phyloP scores from a whole-genome alignment of 2,888 invertebrate species.

The Microplitis deprimator region DNA sequence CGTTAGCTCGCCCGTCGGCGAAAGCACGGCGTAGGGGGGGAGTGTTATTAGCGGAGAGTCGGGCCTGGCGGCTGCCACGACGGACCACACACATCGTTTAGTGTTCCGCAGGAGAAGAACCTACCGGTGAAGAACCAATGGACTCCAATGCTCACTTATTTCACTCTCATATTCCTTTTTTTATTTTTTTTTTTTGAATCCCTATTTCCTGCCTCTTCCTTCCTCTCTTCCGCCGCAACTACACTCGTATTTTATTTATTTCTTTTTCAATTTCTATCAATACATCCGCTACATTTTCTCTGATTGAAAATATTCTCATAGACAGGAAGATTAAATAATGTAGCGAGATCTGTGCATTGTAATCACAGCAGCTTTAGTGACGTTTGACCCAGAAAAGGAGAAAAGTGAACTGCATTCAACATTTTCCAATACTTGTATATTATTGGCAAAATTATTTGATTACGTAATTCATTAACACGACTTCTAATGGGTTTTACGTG shows the following conservation, averaged over 20 bases:
- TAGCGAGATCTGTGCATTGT: neutral
- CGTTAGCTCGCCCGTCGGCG: slow-evolving; percentile 50
- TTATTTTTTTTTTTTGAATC: neutral
- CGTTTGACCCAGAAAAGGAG: neutral
- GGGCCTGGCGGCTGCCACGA: slow-evolving; percentile 66
- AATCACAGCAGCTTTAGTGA: neutral
- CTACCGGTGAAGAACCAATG: slow-evolving; percentile 41
- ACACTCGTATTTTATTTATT: slow-evolving; percentile 25
- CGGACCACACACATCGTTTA: slow-evolving; percentile 67
- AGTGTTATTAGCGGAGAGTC: slow-evolving; percentile 65
- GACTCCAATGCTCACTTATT: slow-evolving; percentile 29
- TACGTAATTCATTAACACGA: neutral
- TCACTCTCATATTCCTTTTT: slow-evolving; percentile 23
- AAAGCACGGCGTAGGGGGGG: slow-evolving; percentile 50
- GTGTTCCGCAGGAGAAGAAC: slow-evolving; percentile 48
- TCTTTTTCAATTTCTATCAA: slow-evolving; percentile 29
- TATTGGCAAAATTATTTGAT: neutral
- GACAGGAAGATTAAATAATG: neutral
- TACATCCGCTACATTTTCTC: slow-evolving; percentile 25
- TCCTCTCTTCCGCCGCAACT: neutral
- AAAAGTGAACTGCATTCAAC: neutral
- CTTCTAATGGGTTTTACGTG: neutral
- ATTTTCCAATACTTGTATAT: neutral
- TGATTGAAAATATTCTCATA: no score
- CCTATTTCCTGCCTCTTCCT: slow-evolving; percentile 6